phyloP scores from a whole-genome alignment of 1,140 invertebrate genomes.

The Phocides pigmalion region DNA sequence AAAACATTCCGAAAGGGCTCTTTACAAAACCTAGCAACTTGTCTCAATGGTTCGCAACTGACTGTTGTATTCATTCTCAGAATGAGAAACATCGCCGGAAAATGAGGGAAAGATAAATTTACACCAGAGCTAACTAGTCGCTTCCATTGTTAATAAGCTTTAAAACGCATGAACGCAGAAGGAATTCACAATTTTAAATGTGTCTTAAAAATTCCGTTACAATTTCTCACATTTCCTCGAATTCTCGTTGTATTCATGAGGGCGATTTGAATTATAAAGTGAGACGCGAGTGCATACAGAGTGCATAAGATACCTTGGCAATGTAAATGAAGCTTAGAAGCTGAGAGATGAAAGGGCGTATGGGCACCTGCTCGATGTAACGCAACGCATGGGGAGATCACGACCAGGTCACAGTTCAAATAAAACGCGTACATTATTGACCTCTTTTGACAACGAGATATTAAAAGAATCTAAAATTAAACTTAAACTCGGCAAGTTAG shows the following conservation, averaged over 20 bases:
- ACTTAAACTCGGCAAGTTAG: too few species aligned
- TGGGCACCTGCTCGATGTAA: conserved; percentile 47
- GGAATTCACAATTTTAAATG: conserved; percentile 34
- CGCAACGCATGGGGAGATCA: conserved; percentile 17
- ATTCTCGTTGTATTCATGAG: conserved; percentile 60
- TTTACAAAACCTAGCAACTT: conserved; percentile 34
- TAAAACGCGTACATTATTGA: conserved; percentile 4
- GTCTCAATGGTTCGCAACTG: conserved; percentile 28
- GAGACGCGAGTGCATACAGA: conserved; percentile 72
- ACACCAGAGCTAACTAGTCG: conserved; percentile 37
- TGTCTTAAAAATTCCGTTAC: conserved; percentile 69
- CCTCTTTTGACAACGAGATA: too few species aligned
- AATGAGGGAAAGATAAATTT: conserved; percentile 37
- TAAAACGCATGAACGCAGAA: conserved; percentile 34
- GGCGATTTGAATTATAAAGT: conserved; percentile 81
- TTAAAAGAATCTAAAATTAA: too few species aligned
- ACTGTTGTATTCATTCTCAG: conserved; percentile 34
- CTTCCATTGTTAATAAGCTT: conserved; percentile 34
- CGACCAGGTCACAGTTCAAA: conserved; percentile 34
- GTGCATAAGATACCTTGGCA: conserved; percentile 73
- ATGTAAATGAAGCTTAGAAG: conserved; percentile 73
- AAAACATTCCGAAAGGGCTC: conserved; percentile 32
- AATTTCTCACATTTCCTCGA: conserved; percentile 79
- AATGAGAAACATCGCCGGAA: conserved; percentile 30
- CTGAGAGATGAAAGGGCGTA: conserved; percentile 50